Conservation (phyloP, 2,888 invertebrate genomes). For the Graphium colonna region DNA sequence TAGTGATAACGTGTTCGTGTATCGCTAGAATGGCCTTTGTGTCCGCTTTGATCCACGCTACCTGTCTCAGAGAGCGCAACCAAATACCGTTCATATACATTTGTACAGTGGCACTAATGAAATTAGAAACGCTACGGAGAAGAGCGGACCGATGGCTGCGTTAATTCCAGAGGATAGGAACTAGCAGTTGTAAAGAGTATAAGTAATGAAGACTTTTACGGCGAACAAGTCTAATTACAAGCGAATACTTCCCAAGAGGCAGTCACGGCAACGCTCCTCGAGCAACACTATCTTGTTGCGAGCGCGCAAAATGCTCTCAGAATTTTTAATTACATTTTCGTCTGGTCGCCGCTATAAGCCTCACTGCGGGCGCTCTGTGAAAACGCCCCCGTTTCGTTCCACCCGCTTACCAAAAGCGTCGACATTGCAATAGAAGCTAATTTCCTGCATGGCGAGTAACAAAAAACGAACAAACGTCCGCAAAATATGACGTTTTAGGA, state of each 20-base stretch:
- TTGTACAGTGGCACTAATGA: slow-evolving; percentile 12
- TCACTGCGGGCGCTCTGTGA: slow-evolving; percentile 61
- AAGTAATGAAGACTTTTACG: slow-evolving; percentile 59
- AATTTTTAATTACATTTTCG: slow-evolving; percentile 81
- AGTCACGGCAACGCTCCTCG: slow-evolving; percentile 71
- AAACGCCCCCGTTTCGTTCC: slow-evolving; percentile 73
- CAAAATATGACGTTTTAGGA: slow-evolving; percentile 65
- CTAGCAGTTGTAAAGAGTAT: slow-evolving; percentile 47
- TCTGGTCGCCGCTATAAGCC: slow-evolving; percentile 72
- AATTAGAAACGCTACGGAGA: slow-evolving; percentile 42
- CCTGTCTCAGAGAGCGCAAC: slow-evolving; percentile 75
- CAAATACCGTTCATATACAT: slow-evolving; percentile 26
- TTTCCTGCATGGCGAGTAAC: slow-evolving; percentile 76
- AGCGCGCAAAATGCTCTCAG: slow-evolving; percentile 75
- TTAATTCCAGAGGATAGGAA: slow-evolving; percentile 38
- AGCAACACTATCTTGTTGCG: slow-evolving; percentile 77
- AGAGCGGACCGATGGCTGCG: slow-evolving; percentile 27
- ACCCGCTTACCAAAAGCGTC: slow-evolving; percentile 76
- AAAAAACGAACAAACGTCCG: slow-evolving; percentile 57
- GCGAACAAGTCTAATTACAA: slow-evolving; percentile 73
- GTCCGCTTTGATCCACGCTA: slow-evolving; percentile 97
- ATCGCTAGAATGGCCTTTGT: slow-evolving; percentile 95
- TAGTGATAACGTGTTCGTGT: slow-evolving; percentile 96
- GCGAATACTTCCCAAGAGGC: slow-evolving; percentile 72
- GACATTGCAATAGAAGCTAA: slow-evolving; percentile 79